Percentiles rank a stretch among this genome's conserved stretches.
Conservation (phyloP, 1,140 invertebrate genomes). For the Eciton burchellii region DNA sequence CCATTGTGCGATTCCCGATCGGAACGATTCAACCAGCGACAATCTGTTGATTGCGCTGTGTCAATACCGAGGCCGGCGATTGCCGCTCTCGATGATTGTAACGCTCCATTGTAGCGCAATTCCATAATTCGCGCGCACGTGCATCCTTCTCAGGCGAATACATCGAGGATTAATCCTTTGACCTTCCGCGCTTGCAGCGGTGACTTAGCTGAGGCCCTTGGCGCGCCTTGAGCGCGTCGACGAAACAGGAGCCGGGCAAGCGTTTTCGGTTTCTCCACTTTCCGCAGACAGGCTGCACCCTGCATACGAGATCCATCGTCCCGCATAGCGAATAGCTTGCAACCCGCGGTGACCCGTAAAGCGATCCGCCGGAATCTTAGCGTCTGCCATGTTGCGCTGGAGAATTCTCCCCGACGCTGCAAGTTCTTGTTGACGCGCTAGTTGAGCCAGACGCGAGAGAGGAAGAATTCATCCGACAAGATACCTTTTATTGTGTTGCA, state of each 20-base stretch:
- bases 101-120: not conserved
- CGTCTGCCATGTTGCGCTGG: not conserved
- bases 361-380: conserved; percentile 46
- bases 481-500: conserved; percentile 10
- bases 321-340: conserved; percentile 41
- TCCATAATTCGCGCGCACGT: not conserved
- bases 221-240: not conserved
- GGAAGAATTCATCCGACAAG: conserved; percentile 6
- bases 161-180: conserved; percentile 15
- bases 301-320: conserved; percentile 1
- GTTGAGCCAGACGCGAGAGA: not conserved
- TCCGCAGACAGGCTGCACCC: conserved; percentile 4
- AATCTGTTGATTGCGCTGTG: not conserved
- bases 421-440: not conserved
- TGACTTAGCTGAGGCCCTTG: not conserved
- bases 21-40: not conserved
- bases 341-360: conserved; percentile 40
- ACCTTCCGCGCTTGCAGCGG: not conserved
- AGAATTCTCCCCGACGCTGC: not conserved
- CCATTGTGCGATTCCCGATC: not conserved
- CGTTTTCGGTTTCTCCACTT: conserved; percentile 36
- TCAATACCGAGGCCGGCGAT: not conserved
- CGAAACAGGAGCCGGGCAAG: conserved; percentile 25
- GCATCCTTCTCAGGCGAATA: not conserved
- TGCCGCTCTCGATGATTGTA: not conserved